phyloP scores from a whole-genome alignment of 2,797 vertebrate genomes.

The Carapus acus region DNA sequence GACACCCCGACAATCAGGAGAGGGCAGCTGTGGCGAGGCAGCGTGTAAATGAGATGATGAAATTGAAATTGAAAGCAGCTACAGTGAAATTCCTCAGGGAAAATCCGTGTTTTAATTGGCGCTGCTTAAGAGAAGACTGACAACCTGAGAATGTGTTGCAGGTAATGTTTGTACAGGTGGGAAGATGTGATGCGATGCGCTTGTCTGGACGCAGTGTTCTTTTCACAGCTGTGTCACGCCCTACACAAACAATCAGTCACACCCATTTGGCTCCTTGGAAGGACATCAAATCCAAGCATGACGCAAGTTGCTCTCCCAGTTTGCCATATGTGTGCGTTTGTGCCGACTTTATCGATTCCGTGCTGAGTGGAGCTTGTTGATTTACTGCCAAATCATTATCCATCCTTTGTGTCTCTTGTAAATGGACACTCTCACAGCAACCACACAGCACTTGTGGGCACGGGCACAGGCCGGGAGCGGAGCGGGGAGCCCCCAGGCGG shows the following conservation, averaged over 20 bases:
- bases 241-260: too few relatives aligned
- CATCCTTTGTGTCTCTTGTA: conserved; percentile 32
- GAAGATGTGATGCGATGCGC: too few relatives aligned
- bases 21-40: conserved; percentile 27
- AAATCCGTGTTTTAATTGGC: conserved; percentile 48
- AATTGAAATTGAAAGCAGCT: conserved; percentile 53
- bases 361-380: neutral
- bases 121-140: too few relatives aligned
- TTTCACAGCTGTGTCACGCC: too few relatives aligned
- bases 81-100: conserved; percentile 46
- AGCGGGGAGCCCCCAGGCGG: conserved; percentile 23
- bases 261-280: too few relatives aligned
- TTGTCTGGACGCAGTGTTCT: too few relatives aligned
- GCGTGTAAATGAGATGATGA: conserved; percentile 53
- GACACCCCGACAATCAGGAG: too few relatives aligned
- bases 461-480: conserved; percentile 14
- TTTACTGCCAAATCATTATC: conserved; percentile 39
- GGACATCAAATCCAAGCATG: too few relatives aligned
- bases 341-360: conserved; percentile 11
- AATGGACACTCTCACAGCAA: conserved; percentile 31
- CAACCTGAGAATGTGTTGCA: too few relatives aligned
- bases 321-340: conserved; percentile 11
- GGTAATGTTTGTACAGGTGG: too few relatives aligned
- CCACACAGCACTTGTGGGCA: conserved; percentile 26
- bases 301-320: neutral